Evolutionary conservation across 2,888 invertebrate genomes (phyloP).

Genomic region (Cyclophora punctaria): DNA sequence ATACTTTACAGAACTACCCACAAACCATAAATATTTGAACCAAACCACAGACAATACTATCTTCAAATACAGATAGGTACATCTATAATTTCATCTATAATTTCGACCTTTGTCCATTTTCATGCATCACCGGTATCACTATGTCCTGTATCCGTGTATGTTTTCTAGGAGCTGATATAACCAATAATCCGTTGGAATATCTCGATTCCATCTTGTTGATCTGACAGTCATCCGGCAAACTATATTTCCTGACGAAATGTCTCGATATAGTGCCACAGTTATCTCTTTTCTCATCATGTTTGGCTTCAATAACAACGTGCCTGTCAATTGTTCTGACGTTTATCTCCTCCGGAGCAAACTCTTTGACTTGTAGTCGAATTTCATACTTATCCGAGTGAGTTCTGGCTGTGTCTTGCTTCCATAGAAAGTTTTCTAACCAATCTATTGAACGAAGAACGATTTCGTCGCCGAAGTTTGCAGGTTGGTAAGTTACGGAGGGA

Average conservation of each 20-base stretch:
- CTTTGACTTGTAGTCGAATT: conserved; percentile 41
- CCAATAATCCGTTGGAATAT: conserved; percentile 41
- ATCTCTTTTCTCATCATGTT: conserved; percentile 52
- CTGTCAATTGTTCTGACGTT: conserved; percentile 38
- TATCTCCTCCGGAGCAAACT: conserved; percentile 48
- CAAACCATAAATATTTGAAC: no score
- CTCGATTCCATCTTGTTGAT: conserved; percentile 40
- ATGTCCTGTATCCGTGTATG: conserved; percentile 34
- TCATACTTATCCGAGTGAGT: conserved; percentile 40
- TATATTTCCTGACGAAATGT: conserved; percentile 43
- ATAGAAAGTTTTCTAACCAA: conserved; percentile 54
- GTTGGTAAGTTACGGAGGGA: conserved; percentile 18
- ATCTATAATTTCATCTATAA: conserved; percentile 19
- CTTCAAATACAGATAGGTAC: no score
- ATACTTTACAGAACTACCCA: no score
- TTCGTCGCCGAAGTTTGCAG: conserved; percentile 47
- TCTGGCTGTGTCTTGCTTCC: conserved; percentile 39
- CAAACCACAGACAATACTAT: no score
- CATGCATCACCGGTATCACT: conserved; percentile 45
- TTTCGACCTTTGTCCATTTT: conserved; percentile 33
- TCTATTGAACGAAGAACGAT: conserved; percentile 49
- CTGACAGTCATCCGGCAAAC: conserved; percentile 41
- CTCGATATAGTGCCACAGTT: conserved; percentile 46
- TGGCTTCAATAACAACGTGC: conserved; percentile 44
- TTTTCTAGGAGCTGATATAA: conserved; percentile 36